These are phyloP conservation scores for Phalacrocorax aristotelis DNA, from an alignment of 2,113 vertebrate genomes.

Conservation along the genomic window DNA sequence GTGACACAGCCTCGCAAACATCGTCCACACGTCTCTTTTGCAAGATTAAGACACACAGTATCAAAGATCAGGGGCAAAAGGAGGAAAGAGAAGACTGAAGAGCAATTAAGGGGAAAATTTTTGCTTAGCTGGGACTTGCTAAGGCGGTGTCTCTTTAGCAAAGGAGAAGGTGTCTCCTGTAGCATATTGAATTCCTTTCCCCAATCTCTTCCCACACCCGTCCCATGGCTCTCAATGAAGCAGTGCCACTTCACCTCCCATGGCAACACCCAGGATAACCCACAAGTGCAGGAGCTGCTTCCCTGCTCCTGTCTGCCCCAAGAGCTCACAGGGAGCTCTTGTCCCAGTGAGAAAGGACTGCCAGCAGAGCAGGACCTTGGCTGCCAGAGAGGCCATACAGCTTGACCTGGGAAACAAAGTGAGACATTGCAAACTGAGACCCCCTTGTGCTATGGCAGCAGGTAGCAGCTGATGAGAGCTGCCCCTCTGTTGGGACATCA, in stretches of 20 bases:
- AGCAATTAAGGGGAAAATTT: background rate
- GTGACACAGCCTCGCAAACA: background rate
- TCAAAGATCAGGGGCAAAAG: background rate
- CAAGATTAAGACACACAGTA: background rate
- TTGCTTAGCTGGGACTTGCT: background rate
- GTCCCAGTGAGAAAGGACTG: background rate
- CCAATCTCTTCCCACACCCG: background rate
- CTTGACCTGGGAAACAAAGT: background rate
- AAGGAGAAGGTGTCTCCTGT: background rate
- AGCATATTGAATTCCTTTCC: background rate
- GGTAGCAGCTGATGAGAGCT: background rate
- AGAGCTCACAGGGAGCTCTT: background rate
- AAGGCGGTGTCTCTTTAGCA: background rate
- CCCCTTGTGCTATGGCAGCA: background rate
- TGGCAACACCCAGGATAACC: background rate
- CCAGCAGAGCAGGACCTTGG: background rate
- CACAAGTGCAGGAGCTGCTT: background rate
- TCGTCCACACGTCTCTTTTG: background rate
- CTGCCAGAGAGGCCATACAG: fast-evolving
- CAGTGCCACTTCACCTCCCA: background rate
- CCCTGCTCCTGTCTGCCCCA: background rate
- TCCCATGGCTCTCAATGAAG: background rate
- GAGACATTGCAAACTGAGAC: background rate
- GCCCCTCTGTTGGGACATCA: fast-evolving
- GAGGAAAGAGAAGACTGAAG: background rate